These are phyloP conservation scores for Aviceda subcristata DNA, from an alignment of 2,113 vertebrate species.

Conservation along the genomic window DNA sequence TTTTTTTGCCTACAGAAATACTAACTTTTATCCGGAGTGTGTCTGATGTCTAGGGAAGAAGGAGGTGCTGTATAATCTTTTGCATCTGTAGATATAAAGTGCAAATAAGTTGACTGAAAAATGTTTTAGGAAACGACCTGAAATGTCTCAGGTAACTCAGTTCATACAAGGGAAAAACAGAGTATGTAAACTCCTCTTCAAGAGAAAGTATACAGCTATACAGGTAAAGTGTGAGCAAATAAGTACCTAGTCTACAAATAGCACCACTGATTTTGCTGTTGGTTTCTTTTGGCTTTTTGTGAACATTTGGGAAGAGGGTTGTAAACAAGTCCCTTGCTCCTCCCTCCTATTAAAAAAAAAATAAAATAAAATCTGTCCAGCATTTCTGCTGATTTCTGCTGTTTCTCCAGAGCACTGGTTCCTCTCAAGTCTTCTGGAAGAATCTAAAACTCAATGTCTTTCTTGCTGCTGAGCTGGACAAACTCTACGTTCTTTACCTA, in stretches of 20 bases:
- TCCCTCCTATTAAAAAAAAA: background rate
- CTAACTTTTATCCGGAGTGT: background rate
- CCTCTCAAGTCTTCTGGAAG: background rate
- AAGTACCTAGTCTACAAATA: background rate
- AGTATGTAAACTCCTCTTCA: background rate
- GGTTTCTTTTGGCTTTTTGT: background rate
- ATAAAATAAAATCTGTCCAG: background rate
- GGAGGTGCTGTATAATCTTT: background rate
- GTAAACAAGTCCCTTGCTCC: background rate
- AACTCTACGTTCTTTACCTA: background rate
- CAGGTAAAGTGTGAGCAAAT: background rate
- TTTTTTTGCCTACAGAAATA: background rate
- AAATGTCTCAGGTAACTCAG: background rate
- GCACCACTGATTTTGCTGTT: background rate
- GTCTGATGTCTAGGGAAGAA: background rate
- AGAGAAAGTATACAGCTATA: background rate
- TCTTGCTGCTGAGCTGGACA: background rate
- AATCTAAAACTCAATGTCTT: fast-evolving
- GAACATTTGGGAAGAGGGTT: fast-evolving
- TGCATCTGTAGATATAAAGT: background rate
- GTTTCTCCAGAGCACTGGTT: background rate
- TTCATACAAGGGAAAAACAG: background rate
- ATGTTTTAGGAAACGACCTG: background rate
- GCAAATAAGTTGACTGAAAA: background rate
- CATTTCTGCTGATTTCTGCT: background rate